Conservation (phyloP, 2,113 vertebrate species). For the Scolopax mira region DNA sequence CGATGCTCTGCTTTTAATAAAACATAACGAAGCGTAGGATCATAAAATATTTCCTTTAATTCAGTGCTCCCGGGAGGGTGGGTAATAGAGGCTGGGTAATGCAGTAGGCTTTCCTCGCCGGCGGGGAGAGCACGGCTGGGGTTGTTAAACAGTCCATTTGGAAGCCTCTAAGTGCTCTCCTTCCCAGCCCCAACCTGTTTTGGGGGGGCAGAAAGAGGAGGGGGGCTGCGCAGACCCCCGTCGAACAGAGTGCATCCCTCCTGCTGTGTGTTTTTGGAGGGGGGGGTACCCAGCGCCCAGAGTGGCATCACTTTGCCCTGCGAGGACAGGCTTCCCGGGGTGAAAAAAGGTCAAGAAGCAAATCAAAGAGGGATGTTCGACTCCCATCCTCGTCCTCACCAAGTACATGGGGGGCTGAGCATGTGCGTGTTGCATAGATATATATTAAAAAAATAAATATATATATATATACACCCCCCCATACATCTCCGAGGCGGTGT, state of each 20-base stretch:
- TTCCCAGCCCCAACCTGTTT: background rate
- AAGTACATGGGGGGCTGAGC: background rate
- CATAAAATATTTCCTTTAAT: conserved; percentile 73
- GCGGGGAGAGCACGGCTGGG: fast-evolving
- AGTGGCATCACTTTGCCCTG: fast-evolving
- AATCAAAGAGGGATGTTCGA: background rate
- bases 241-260: background rate
- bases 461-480: background rate
- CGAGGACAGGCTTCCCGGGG: fast-evolving
- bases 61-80: conserved; percentile 63
- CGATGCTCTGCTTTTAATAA: conserved; percentile 60
- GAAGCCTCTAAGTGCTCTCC: background rate
- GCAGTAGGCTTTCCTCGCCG: background rate
- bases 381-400: background rate
- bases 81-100: background rate
- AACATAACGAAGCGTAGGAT: conserved; percentile 75
- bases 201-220: no score
- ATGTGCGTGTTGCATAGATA: fast-evolving
- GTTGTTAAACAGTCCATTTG: background rate
- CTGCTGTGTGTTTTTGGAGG: fast-evolving
- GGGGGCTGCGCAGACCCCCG: no score
- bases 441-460: no score
- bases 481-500: background rate
- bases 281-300: no score
- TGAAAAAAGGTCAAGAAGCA: background rate